Evolutionary conservation across 2,797 vertebrate genomes (phyloP).

Genomic region (Pteronotus mesoamericanus): DNA sequence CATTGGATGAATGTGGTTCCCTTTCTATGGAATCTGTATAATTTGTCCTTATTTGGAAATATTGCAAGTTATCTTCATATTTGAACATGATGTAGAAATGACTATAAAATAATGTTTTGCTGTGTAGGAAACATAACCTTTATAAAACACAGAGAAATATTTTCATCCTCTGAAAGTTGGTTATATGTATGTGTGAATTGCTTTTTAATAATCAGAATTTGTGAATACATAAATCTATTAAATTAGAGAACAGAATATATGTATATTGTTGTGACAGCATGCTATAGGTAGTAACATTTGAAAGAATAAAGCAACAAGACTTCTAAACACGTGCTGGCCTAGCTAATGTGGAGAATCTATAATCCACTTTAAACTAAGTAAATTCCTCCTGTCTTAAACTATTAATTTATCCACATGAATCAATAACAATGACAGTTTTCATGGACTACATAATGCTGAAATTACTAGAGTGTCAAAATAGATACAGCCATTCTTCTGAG

Average conservation of each 20-base stretch:
- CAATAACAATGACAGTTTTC: not conserved
- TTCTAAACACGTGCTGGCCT: not conserved
- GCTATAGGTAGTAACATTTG: not conserved
- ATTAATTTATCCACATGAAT: not conserved
- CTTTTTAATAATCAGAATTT: constrained; percentile 15
- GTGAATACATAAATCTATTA: not conserved
- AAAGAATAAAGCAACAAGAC: not conserved
- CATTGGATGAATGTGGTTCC: not conserved
- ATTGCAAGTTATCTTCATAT: not conserved
- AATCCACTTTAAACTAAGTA: not conserved
- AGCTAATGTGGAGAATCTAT: not conserved
- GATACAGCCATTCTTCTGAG: not conserved
- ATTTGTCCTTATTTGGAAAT: not conserved
- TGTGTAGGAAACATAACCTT: not conserved
- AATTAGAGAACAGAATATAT: not conserved
- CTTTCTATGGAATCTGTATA: not conserved
- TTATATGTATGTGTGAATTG: not conserved
- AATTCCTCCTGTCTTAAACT: not conserved
- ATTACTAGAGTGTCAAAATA: not conserved
- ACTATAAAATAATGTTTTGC: not conserved
- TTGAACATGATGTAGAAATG: not conserved
- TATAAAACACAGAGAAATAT: not conserved
- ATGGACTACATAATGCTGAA: not conserved
- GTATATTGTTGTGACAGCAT: not conserved
- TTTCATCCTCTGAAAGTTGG: not conserved